phyloP scores from a whole-genome alignment of 2,888 invertebrate genomes.

The Laspeyria flexula region DNA sequence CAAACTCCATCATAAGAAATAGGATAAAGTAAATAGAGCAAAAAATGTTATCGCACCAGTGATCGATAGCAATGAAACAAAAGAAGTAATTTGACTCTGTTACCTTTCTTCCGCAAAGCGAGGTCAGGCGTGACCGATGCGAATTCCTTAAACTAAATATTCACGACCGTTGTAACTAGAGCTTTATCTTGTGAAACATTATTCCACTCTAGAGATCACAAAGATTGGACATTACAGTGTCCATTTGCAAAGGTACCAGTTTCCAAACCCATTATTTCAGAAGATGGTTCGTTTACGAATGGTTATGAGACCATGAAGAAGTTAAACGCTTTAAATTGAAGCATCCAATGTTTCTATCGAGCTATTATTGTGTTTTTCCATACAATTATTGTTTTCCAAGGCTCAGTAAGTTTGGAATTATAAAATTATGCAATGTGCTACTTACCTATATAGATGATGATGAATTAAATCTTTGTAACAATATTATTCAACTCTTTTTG shows the following conservation, averaged over 20 bases:
- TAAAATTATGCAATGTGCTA: constrained; percentile 22
- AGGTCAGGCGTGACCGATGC: constrained; percentile 78
- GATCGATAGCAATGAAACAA: constrained; percentile 69
- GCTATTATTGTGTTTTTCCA: constrained; percentile 40
- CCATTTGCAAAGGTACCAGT: constrained; percentile 37
- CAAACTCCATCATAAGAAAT: constrained; percentile 42
- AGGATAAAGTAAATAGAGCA: constrained; percentile 54
- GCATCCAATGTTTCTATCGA: constrained; percentile 43
- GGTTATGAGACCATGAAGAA: constrained; percentile 65
- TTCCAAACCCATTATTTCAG: constrained; percentile 42
- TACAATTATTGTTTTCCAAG: constrained; percentile 40
- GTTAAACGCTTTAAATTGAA: constrained; percentile 59
- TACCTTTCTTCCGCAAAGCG: constrained; percentile 80
- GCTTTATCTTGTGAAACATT: constrained; percentile 36
- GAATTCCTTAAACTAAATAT: constrained; percentile 69
- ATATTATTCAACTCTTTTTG: constrained; percentile 27
- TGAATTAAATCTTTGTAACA: constrained; percentile 26
- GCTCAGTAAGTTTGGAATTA: constrained; percentile 13
- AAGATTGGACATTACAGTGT: constrained; percentile 38
- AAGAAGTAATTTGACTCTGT: constrained; percentile 67
- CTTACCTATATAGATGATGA: constrained; percentile 25
- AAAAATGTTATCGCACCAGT: constrained; percentile 59
- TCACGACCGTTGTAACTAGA: constrained; percentile 49
- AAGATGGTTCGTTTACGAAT: constrained; percentile 39
- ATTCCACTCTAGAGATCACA: constrained; percentile 37